Conservation (phyloP, 2,113 vertebrate species). For the Scytalopus superciliaris region DNA sequence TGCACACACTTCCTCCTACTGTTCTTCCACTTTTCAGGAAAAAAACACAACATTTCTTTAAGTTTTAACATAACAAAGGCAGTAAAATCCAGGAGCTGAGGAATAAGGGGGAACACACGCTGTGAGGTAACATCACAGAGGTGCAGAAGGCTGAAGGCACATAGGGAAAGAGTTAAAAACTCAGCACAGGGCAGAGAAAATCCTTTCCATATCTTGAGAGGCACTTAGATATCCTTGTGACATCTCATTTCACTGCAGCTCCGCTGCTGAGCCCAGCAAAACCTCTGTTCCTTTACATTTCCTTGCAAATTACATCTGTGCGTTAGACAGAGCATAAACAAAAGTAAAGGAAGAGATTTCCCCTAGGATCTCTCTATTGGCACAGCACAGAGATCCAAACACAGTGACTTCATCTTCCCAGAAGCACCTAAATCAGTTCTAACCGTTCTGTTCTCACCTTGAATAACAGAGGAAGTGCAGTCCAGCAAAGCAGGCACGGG, state of each 20-base stretch:
- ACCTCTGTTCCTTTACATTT: slow-evolving; percentile 37
- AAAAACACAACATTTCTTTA: neutral
- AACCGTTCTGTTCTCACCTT: slow-evolving; percentile 45
- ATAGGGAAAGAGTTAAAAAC: neutral
- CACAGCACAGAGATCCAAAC: slow-evolving; percentile 39
- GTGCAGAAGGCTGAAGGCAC: neutral
- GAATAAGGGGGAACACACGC: neutral
- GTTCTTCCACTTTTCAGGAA: slow-evolving; percentile 39
- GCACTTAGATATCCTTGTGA: slow-evolving; percentile 13
- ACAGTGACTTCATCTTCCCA: slow-evolving; percentile 63
- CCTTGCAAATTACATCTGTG: slow-evolving; percentile 61
- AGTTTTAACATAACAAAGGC: neutral
- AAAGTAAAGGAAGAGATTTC: slow-evolving; percentile 60
- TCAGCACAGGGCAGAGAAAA: neutral
- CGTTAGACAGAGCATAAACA: slow-evolving; percentile 36
- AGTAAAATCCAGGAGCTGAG: neutral
- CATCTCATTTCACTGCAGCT: slow-evolving; percentile 25
- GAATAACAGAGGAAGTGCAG: slow-evolving; percentile 50
- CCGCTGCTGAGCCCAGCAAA: slow-evolving; percentile 58
- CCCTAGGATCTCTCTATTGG: slow-evolving; percentile 49
- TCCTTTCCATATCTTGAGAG: neutral
- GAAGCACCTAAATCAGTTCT: slow-evolving; percentile 42
- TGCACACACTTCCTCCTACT: slow-evolving; percentile 36
- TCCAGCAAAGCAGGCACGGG: neutral
- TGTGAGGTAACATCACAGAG: neutral